Evolutionary conservation across 64 coral and sea anemone species (phyloP).

Genomic region (Cladopsammia gracilis): DNA sequence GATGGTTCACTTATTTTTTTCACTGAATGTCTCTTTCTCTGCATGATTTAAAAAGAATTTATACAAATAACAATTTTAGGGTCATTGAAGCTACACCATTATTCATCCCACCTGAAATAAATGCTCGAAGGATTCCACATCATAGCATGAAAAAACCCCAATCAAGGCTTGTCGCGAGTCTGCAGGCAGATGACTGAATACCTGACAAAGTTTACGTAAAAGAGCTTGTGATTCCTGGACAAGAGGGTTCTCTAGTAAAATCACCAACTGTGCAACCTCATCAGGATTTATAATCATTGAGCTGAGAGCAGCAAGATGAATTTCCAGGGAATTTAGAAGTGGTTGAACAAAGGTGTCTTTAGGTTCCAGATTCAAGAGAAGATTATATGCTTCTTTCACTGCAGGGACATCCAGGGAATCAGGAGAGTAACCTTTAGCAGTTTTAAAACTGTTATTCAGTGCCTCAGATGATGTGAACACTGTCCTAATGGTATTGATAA

Average conservation of each 20-base stretch:
- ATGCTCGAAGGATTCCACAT: constrained; percentile 47
- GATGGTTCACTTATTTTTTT: too few relatives aligned
- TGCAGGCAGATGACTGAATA: constrained; percentile 67
- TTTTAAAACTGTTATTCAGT: constrained; percentile 95
- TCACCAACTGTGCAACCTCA: constrained; percentile 83
- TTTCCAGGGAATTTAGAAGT: constrained; percentile 90
- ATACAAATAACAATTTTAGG: too few relatives aligned
- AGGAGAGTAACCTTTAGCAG: constrained; percentile 3
- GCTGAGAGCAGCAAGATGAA: constrained; percentile 83
- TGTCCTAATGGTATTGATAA: constrained; percentile 97
- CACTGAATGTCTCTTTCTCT: too few relatives aligned
- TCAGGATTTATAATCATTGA: constrained; percentile 58
- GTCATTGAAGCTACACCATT: too few relatives aligned
- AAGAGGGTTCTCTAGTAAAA: constrained; percentile 94
- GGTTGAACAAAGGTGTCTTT: constrained; percentile 64
- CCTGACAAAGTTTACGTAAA: constrained; percentile 75
- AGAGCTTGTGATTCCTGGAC: constrained; percentile 68
- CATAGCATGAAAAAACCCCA: constrained; percentile 66
- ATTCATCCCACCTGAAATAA: constrained; percentile 70
- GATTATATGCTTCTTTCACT: constrained; percentile 76
- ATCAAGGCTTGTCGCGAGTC: constrained; percentile 64
- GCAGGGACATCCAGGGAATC: constrained; percentile 79
- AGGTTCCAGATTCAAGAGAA: constrained; percentile 88
- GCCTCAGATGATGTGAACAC: constrained; percentile 93
- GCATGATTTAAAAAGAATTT: too few relatives aligned